Percentiles rank a stretch among this genome's conserved stretches.
phyloP scores from a whole-genome alignment of 2,113 vertebrate species.

The Holacanthus passer region DNA sequence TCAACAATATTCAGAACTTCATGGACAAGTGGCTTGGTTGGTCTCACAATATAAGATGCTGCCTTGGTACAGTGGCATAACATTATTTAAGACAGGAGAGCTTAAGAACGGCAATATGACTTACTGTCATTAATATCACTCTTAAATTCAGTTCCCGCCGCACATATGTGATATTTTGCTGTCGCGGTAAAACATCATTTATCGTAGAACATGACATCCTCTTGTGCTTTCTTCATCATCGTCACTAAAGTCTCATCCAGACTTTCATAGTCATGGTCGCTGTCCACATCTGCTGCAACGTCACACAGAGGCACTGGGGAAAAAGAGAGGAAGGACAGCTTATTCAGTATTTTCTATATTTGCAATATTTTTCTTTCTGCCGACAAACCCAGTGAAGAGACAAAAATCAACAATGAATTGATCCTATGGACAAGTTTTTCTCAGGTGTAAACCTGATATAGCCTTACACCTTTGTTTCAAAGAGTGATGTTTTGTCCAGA shows the following conservation, averaged over 20 bases:
- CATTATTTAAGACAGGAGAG: neutral
- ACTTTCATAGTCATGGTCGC: slow-evolving; percentile 86
- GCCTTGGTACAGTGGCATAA: neutral
- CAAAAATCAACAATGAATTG: neutral
- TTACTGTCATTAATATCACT: too few relatives aligned
- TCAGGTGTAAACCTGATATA: too few relatives aligned
- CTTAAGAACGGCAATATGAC: neutral
- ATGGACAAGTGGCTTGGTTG: neutral
- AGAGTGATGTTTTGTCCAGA: too few relatives aligned
- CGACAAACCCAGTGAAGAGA: neutral
- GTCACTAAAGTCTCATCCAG: slow-evolving; percentile 48
- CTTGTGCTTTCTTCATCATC: slow-evolving; percentile 51
- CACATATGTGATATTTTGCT: neutral
- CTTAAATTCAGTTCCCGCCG: neutral
- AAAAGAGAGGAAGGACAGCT: neutral
- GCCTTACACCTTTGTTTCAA: too few relatives aligned
- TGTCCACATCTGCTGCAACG: slow-evolving; percentile 33
- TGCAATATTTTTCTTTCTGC: neutral
- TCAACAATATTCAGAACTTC: neutral
- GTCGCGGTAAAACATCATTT: neutral
- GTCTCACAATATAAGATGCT: neutral
- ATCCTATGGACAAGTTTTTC: neutral
- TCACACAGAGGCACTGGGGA: neutral
- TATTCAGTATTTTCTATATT: neutral
- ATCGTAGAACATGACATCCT: slow-evolving; percentile 63